Base-by-base conservation (phyloP, 2,113 vertebrate genomes). In the Sylvilagus bachmani region DNA sequence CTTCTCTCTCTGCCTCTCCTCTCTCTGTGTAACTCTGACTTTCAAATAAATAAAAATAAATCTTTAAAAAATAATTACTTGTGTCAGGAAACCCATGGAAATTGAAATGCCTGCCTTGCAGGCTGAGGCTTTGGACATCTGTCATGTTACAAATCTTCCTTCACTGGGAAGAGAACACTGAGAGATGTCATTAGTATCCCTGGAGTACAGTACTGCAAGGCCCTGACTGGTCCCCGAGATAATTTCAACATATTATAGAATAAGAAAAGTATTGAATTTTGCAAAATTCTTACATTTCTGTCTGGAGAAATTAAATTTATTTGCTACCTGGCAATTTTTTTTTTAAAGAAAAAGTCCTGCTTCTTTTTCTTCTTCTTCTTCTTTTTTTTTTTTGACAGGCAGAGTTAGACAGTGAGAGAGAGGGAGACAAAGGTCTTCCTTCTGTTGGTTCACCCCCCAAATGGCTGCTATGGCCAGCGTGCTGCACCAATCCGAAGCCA, bases 111-210 rank as follows among this genome's bases (percentile, higher is more conserved):
- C 80, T 93, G 93, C 85, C 69, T 87, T 83, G 27, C 58, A 89
- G 80, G 84, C 75, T 0, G 3, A 95, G 84, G 82, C 44, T 96
- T 95, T 93, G 64, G 49, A 94, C 71, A 91, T 94, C 79, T 93
- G 71, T 51, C 88, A 92, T 69, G 44, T 77, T 92, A 96, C 16
- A 90, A 96, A 95, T 81, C n/a, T 92, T 77, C 81, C 86, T 92
- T 96, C 71, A 84, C 36, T 85, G 14, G 77, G 86, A 95, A 94
- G 86, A 96, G 73, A 61, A 62, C 53, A 89, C 74, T 74, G 78
- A 94, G 90, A 81, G 81, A 84, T 84, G 61, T 92, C 88, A 87
- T 67, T 74, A 80, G 62, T 91, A 25, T 96, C 84, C 71, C 81
- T 38, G 73, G 22, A 79, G 49, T 38, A 84, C 4, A 85, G 25